phyloP scores from a whole-genome alignment of 1,140 invertebrate genomes.

The Glossosoma conforme region DNA sequence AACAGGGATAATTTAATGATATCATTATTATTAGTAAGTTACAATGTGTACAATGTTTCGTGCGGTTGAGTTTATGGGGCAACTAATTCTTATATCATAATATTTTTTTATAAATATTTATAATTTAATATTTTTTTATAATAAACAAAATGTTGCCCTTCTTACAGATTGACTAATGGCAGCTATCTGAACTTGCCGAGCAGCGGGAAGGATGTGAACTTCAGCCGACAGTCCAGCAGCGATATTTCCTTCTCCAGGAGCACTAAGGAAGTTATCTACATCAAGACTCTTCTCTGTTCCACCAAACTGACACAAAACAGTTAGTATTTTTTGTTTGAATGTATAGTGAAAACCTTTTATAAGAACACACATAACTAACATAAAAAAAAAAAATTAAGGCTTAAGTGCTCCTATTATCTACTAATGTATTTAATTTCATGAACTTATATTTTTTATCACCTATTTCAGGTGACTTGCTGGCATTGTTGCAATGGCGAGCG shows the following conservation, averaged over 20 bases:
- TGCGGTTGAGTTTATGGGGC: too few relatives aligned
- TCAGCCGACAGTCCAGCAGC: constrained; percentile 63
- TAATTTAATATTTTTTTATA: too few relatives aligned
- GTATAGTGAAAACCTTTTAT: neutral
- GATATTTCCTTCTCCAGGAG: constrained; percentile 69
- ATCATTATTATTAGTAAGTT: too few relatives aligned
- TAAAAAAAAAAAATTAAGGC: too few relatives aligned
- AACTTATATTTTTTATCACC: constrained; percentile 26
- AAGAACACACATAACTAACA: too few relatives aligned
- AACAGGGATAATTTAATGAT: too few relatives aligned
- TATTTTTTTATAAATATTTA: too few relatives aligned
- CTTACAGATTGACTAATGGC: constrained; percentile 59
- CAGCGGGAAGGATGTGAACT: constrained; percentile 60
- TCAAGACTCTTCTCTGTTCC: constrained; percentile 83
- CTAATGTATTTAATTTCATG: constrained; percentile 13
- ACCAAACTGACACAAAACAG: constrained; percentile 94
- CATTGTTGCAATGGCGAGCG: constrained; percentile 85
- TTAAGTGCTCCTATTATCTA: too few relatives aligned
- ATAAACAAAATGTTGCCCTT: too few relatives aligned
- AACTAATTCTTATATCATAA: too few relatives aligned
- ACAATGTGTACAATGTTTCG: too few relatives aligned
- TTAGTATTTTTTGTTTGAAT: constrained; percentile 38
- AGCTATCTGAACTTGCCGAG: constrained; percentile 72
- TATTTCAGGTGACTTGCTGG: constrained; percentile 78
- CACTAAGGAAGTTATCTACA: constrained; percentile 76